phyloP scores from a whole-genome alignment of 1,140 invertebrate genomes.

The Metopolophium dirhodum region DNA sequence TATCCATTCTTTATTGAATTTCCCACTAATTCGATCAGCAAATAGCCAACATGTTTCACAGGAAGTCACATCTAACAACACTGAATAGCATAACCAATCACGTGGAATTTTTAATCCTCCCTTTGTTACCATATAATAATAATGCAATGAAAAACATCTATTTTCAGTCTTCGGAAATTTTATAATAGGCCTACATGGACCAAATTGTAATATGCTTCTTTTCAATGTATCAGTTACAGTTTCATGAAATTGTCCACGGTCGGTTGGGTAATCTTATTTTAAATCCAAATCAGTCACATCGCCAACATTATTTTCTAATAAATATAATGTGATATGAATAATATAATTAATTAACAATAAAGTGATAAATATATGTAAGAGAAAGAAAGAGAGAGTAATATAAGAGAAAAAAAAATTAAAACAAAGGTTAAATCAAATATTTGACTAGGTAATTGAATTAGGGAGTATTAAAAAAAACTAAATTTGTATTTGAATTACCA shows the following conservation, averaged over 20 bases:
- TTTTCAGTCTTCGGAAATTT: not conserved
- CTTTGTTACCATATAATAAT: not conserved
- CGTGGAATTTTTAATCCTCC: not conserved
- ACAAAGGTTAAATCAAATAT: no score
- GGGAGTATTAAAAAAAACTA: no score
- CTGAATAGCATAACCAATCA: not conserved
- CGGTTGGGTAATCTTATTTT: not conserved
- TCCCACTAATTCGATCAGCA: not conserved
- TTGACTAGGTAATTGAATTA: no score
- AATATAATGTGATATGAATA: no score
- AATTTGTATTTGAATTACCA: no score
- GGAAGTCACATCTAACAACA: not conserved
- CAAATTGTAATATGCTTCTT: not conserved
- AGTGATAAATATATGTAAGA: no score
- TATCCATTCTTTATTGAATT: not conserved
- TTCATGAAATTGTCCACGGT: not conserved
- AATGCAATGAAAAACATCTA: not conserved
- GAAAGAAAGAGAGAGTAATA: no score
- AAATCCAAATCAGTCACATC: not conserved
- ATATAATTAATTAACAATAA: no score
- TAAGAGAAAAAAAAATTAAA: no score
- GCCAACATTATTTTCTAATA: no score
- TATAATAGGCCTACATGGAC: not conserved
- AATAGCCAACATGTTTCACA: not conserved
- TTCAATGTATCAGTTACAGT: not conserved